phyloP scores from a whole-genome alignment of 2,888 invertebrate genomes.

The Gortyna flavago region DNA sequence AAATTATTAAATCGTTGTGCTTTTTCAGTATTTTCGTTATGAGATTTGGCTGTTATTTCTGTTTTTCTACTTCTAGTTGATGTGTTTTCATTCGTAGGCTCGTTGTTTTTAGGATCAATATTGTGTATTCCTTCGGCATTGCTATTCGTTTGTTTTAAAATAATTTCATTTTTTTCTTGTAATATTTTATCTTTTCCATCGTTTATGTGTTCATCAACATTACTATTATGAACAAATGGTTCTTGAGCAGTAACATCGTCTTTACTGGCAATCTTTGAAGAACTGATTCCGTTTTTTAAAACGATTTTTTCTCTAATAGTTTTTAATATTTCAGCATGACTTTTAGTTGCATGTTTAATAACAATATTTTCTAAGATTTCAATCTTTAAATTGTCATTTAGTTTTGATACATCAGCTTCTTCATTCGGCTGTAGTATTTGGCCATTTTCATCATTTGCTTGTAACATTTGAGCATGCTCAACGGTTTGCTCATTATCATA shows the following conservation, averaged over 20 bases:
- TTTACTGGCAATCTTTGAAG: background rate
- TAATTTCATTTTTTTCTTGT: background rate
- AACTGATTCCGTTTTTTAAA: background rate
- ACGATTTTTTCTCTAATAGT: background rate
- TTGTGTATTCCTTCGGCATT: background rate
- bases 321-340: background rate
- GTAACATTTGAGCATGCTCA: background rate
- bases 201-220: background rate
- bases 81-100: background rate
- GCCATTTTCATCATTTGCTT: background rate
- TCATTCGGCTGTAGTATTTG: background rate
- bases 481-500: background rate
- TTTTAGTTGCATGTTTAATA: conserved; percentile 12
- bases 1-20: conserved; percentile 19
- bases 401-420: background rate
- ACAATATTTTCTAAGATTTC: conserved; percentile 13
- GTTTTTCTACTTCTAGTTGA: background rate
- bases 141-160: background rate
- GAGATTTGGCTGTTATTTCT: background rate
- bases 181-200: background rate
- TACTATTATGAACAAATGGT: background rate
- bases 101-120: background rate
- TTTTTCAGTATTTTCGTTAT: background rate
- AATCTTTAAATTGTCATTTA: background rate
- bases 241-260: too few relatives aligned